Percentiles rank a stretch among this genome's conserved stretches.
Conservation (phyloP, 2,797 vertebrate genomes). For the Peromyscus nudipes region DNA sequence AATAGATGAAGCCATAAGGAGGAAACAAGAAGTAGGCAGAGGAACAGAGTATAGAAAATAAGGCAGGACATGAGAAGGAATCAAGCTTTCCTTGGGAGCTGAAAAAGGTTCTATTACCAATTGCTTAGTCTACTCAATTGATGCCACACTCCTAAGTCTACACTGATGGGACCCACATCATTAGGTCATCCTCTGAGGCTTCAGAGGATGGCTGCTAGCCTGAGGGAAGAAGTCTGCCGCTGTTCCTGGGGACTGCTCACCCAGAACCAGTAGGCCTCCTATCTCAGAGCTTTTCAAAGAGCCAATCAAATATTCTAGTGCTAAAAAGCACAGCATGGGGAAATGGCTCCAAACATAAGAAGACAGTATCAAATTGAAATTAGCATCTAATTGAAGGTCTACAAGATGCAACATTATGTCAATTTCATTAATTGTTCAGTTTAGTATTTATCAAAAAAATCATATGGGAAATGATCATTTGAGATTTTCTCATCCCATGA, state of each 20-base stretch:
- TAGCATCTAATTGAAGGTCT: constrained; percentile 62
- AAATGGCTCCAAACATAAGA: background rate
- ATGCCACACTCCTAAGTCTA: background rate
- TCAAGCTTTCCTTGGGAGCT: background rate
- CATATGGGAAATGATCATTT: constrained; percentile 55
- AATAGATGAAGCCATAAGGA: background rate
- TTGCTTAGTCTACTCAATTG: background rate
- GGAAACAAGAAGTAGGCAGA: background rate
- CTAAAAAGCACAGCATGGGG: constrained; percentile 4
- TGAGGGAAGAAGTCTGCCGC: background rate
- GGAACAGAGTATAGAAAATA: background rate
- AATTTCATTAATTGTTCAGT: constrained; percentile 62
- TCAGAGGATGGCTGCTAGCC: background rate
- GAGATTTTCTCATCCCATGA: constrained; percentile 54
- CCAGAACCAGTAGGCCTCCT: background rate
- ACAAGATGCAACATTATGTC: constrained; percentile 39
- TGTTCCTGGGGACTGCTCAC: background rate
- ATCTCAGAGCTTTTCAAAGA: background rate
- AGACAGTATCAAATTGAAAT: background rate
- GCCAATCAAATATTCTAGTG: background rate
- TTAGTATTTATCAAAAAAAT: constrained; percentile 57
- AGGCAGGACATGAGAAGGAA: background rate
- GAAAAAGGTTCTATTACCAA: background rate
- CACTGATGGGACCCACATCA: background rate
- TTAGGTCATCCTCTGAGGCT: background rate